Percentiles rank a stretch among this genome's conserved stretches.
Evolutionary conservation across 2,888 invertebrate genomes (phyloP).

Genomic region (Eurytoma adleriae): DNA sequence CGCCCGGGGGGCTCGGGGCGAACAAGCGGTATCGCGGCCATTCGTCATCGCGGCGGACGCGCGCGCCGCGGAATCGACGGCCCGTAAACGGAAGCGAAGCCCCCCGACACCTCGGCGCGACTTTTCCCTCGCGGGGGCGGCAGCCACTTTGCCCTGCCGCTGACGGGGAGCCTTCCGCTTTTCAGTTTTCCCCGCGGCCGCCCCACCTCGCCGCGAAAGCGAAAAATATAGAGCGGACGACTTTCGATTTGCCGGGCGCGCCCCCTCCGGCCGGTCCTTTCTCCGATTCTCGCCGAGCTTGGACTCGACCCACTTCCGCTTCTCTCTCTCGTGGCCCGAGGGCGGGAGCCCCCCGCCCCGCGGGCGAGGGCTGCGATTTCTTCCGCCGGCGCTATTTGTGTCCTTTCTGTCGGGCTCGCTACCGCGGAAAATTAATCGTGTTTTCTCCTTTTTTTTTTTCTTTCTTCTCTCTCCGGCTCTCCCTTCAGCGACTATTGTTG

Average conservation of each 20-base stretch:
- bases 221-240: constrained; percentile 39
- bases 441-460: background rate
- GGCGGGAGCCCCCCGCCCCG: background rate
- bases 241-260: constrained; percentile 37
- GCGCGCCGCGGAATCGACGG: background rate
- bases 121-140: background rate
- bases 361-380: constrained; percentile 1
- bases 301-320: constrained; percentile 44
- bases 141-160: too few relatives aligned
- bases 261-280: constrained; percentile 21
- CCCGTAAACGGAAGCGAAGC: constrained; percentile 40
- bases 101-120: background rate
- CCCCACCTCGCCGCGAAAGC: background rate
- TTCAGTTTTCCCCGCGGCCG: background rate
- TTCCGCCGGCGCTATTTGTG: background rate
- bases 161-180: background rate
- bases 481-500: background rate
- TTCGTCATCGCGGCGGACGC: constrained; percentile 57
- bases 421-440: background rate
- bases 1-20: background rate
- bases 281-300: constrained; percentile 23
- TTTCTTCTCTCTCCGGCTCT: background rate
- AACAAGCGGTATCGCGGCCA: constrained; percentile 21
- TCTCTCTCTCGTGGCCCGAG: background rate
- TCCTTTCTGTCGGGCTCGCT: background rate